Base-by-base conservation (phyloP, 2,888 invertebrate genomes). In the Limnephilus marmoratus region DNA sequence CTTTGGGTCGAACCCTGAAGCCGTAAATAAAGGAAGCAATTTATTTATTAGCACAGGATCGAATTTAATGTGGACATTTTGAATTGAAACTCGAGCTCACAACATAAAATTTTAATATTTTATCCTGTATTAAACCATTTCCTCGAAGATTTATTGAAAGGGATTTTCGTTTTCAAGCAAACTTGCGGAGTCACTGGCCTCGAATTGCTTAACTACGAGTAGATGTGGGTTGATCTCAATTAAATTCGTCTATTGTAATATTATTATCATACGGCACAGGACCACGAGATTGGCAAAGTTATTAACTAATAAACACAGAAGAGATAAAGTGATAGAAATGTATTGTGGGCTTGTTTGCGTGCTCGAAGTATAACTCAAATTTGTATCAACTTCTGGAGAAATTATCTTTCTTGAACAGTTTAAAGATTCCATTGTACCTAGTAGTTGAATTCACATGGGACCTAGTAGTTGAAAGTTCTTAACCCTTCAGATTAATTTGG, bases 191-290 rank as follows among this genome's bases (percentile, higher is more conserved):
- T 85, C 34, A 41, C 85, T 85, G 34, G 24, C 85, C 85, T 41
- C 18, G 85, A 85, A 34, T 87, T 18, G n/a, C 29, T 13, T 49
- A 53, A 87, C 53, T 31, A 83, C 83, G 37, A 83, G 83, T 24
- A 34, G 45, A 5, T 37, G 91, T 91, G 91, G 91, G 91, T 68
- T 29, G 80, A 29, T n/a, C 68, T 41, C 91, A 85, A 91, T 91
- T 89, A 89, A 89, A 37, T 89, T 89, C 81, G 88, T 41, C 31
- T 89, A 89, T 89, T 89, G 88, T 89, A 80, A 34, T 80, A 29
- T 86, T 37, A 15, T 86, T 41, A 9, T 37, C 34, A 41, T 68
- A 68, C 9, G 24, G 18, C 68, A 68, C 68, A 68, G 68, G 68
- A 68, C 68, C 37, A 41, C 83, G 83, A 68, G 37, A 83, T 83